Evolutionary conservation across 2,113 vertebrate genomes (phyloP).

Genomic region (Datnioides undecimradiatus): DNA sequence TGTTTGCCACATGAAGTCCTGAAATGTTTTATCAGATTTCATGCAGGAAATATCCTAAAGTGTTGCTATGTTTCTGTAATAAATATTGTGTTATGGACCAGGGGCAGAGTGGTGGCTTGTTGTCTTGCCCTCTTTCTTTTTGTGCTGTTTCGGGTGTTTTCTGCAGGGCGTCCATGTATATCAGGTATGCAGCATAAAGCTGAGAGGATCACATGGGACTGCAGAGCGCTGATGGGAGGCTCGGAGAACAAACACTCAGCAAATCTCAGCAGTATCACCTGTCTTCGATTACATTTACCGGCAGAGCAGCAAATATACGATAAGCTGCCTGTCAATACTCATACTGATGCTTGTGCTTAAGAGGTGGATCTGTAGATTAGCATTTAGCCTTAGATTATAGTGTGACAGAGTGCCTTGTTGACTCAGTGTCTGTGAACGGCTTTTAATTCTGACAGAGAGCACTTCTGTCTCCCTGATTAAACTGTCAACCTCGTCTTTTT

Average conservation of each 20-base stretch:
- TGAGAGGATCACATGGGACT: conserved; percentile 14
- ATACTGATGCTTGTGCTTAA: conserved; percentile 9
- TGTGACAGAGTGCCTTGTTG: neutral
- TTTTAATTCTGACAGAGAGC: conserved; percentile 37
- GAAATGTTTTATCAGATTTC: no score
- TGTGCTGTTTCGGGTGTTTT: conserved; percentile 29
- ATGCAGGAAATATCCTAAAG: no score
- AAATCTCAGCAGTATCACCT: conserved; percentile 34
- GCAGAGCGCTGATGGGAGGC: conserved; percentile 7
- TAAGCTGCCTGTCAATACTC: conserved; percentile 40
- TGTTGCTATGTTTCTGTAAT: neutral
- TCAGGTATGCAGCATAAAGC: conserved; percentile 19
- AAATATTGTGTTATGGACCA: neutral
- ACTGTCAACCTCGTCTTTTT: conserved; percentile 49
- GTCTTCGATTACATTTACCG: conserved; percentile 33
- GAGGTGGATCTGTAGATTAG: conserved; percentile 38
- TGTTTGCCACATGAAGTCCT: no score
- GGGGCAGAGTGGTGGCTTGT: neutral
- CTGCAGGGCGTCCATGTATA: conserved; percentile 35
- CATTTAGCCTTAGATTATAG: conserved; percentile 40
- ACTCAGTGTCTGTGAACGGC: neutral
- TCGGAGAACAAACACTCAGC: conserved; percentile 32
- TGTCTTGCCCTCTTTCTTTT: neutral
- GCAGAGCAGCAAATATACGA: conserved; percentile 17
- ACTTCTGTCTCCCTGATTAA: conserved; percentile 17